phyloP scores from a whole-genome alignment of 2,113 vertebrate species.

The Corydoras sp. region DNA sequence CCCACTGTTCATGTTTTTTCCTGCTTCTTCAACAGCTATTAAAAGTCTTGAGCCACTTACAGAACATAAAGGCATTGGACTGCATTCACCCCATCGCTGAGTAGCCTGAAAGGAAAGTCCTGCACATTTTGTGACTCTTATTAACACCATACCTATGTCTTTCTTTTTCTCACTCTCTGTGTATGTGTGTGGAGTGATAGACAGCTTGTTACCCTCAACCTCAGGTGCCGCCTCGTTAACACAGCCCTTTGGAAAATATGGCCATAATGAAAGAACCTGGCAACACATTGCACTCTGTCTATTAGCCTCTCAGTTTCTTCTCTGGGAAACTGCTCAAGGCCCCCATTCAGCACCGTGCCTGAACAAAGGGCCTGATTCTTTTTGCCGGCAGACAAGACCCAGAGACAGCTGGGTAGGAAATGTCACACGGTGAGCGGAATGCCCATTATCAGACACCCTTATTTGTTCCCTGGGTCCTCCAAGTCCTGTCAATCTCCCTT shows the following conservation, averaged over 20 bases:
- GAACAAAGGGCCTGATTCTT: constrained; percentile 82
- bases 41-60: constrained; percentile 20
- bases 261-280: constrained; percentile 84
- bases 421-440: constrained; percentile 82
- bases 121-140: constrained; percentile 30
- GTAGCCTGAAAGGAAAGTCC: constrained; percentile 10
- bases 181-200: constrained; percentile 77
- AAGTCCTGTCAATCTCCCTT: constrained; percentile 40
- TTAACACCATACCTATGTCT: constrained; percentile 46
- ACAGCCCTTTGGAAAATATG: constrained; percentile 74
- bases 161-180: constrained; percentile 57
- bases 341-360: constrained; percentile 79
- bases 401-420: constrained; percentile 86
- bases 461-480: constrained; percentile 71
- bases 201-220: constrained; percentile 82
- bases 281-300: constrained; percentile 84
- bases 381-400: constrained; percentile 80
- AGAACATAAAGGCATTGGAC: constrained; percentile 23
- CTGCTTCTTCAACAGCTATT: constrained; percentile 16
- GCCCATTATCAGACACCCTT: constrained; percentile 83
- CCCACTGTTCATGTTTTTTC: constrained; percentile 10
- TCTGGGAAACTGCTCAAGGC: constrained; percentile 84
- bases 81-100: constrained; percentile 29
- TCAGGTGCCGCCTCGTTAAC: constrained; percentile 82
- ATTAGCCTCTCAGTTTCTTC: constrained; percentile 88